Evolutionary conservation across 2,113 vertebrate genomes (phyloP).

Genomic region (Mohoua ochrocephala): DNA sequence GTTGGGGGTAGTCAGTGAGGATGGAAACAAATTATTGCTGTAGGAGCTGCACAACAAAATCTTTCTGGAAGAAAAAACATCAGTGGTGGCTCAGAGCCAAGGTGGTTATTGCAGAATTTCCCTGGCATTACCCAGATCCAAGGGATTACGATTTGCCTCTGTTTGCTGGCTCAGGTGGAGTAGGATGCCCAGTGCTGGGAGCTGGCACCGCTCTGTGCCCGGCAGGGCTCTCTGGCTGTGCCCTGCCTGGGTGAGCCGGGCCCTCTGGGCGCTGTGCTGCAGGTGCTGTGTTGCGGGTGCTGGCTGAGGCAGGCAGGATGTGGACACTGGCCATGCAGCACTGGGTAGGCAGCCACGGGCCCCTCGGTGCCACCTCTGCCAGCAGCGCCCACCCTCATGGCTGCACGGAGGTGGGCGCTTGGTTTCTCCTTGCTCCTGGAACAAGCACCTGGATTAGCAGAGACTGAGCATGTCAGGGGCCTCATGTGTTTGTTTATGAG

Average conservation of each 20-base stretch:
- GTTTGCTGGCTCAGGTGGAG: background rate
- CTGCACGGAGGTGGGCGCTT: accelerated
- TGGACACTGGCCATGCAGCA: background rate
- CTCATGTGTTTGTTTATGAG: background rate
- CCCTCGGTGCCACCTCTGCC: accelerated
- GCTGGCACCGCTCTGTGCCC: accelerated
- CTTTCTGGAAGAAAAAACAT: background rate
- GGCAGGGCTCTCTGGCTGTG: background rate
- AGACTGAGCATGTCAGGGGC: background rate
- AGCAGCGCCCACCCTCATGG: background rate
- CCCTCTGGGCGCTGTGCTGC: accelerated
- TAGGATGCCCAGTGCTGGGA: accelerated
- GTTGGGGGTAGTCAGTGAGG: background rate
- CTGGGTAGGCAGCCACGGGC: accelerated
- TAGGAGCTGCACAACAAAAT: background rate
- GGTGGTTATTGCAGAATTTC: background rate
- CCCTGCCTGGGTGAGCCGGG: accelerated
- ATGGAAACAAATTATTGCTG: background rate
- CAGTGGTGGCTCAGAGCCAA: background rate
- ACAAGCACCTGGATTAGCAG: background rate
- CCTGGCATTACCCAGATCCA: background rate
- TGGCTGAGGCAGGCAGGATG: background rate
- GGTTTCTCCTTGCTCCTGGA: background rate
- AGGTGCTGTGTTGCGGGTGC: accelerated
- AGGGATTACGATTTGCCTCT: background rate